A percentile compares a stretch with the other conserved stretches of the same genome.
Evolutionary conservation across 2,797 vertebrate genomes (phyloP).

Genomic region (Alfaro cultratus): DNA sequence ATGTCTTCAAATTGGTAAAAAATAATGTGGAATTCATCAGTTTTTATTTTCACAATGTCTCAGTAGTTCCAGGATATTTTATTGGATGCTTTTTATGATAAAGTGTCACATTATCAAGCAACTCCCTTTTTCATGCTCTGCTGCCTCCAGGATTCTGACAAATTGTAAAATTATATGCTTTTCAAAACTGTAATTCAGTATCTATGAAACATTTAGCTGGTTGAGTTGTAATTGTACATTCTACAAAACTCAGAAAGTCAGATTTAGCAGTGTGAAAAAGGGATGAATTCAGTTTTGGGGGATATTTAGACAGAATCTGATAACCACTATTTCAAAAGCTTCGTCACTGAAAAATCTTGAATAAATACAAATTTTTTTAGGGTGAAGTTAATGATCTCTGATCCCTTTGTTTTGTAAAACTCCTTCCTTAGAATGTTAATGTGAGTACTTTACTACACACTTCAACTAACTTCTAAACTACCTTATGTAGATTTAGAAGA

Average conservation of each 20-base stretch:
- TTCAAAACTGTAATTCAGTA: not conserved
- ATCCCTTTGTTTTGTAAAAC: not conserved
- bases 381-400: not conserved
- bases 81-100: slow-evolving; percentile 6
- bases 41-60: not conserved
- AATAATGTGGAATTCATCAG: not conserved
- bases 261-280: not conserved
- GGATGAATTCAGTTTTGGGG: not conserved
- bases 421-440: not conserved
- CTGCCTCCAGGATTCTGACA: not conserved
- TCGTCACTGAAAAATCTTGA: not conserved
- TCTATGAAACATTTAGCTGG: not conserved
- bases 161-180: not conserved
- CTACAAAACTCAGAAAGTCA: not conserved
- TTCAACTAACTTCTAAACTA: not conserved
- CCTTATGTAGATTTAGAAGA: not conserved
- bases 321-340: not conserved
- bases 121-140: not conserved
- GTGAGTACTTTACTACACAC: not conserved
- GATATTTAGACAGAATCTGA: not conserved
- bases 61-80: not conserved
- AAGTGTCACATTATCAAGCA: slow-evolving; percentile 9
- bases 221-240: not conserved
- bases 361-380: not conserved
- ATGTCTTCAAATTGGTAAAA: slow-evolving; percentile 5